A percentile compares a stretch with the other conserved stretches of the same genome.
phyloP scores from a whole-genome alignment of 1,140 invertebrate species.

The Contarinia nasturtii region DNA sequence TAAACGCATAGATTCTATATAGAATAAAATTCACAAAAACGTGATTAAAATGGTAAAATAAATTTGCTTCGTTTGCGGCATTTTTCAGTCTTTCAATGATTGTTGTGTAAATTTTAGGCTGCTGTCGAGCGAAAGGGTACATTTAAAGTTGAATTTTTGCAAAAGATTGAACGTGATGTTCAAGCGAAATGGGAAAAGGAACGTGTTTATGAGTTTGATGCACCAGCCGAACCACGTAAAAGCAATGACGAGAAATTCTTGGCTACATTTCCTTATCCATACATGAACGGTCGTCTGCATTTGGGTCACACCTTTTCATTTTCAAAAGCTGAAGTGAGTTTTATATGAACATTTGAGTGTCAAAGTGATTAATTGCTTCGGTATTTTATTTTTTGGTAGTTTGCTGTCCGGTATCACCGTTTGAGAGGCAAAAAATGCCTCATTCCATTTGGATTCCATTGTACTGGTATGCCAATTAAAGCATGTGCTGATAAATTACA shows the following conservation, averaged over 20 bases:
- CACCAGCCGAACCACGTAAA: slow-evolving; percentile 34
- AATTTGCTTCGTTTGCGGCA: too few relatives aligned
- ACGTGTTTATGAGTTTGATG: slow-evolving; percentile 65
- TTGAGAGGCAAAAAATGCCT: slow-evolving; percentile 79
- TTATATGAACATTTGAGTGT: background rate
- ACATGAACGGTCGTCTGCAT: slow-evolving; percentile 98
- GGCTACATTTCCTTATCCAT: slow-evolving; percentile 93
- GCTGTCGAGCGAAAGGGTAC: slow-evolving; percentile 71
- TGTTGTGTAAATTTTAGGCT: slow-evolving; percentile 1
- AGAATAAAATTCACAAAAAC: too few relatives aligned
- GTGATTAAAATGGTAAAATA: too few relatives aligned
- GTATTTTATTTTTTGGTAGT: slow-evolving; percentile 32
- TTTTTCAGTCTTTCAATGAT: too few relatives aligned
- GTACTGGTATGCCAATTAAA: slow-evolving; percentile 93
- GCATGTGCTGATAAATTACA: slow-evolving; percentile 97
- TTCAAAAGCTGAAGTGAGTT: slow-evolving; percentile 76
- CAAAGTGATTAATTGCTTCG: slow-evolving; percentile 2
- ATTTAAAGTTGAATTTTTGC: slow-evolving; percentile 77
- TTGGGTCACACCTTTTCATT: slow-evolving; percentile 94
- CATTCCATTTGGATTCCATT: slow-evolving; percentile 98
- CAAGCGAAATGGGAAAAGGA: slow-evolving; percentile 66
- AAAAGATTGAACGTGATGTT: slow-evolving; percentile 68
- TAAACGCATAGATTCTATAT: too few relatives aligned
- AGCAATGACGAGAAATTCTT: slow-evolving; percentile 67
- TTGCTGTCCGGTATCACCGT: slow-evolving; percentile 77